phyloP scores from a whole-genome alignment of 2,888 invertebrate species.

The Apodemia zela region DNA sequence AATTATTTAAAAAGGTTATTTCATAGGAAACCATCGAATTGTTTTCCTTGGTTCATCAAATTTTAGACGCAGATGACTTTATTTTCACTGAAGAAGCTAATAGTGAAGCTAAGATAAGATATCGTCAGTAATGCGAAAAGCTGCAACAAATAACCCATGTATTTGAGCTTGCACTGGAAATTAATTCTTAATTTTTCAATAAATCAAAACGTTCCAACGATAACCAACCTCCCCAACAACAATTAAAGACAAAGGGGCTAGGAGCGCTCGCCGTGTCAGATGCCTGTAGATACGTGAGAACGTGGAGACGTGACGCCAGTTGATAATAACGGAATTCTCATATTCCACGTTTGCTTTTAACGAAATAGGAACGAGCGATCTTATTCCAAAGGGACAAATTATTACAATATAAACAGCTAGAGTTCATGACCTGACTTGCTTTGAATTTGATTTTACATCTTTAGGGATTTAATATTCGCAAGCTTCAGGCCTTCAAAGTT shows the following conservation, averaged over 20 bases:
- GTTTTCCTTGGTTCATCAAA: too few species aligned
- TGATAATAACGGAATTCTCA: conserved; percentile 8
- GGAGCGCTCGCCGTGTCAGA: neutral
- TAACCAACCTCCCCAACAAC: conserved; percentile 3
- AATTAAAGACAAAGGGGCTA: conserved; percentile 10
- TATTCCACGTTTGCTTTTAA: conserved; percentile 5
- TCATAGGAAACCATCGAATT: too few species aligned
- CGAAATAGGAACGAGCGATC: neutral
- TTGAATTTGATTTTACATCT: neutral
- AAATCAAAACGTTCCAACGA: conserved; percentile 2
- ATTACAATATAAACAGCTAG: neutral
- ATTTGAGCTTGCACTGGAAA: neutral
- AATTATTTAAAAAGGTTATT: too few species aligned
- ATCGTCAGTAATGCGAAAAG: too few species aligned
- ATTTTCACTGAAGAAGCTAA: too few species aligned
- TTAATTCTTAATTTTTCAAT: neutral
- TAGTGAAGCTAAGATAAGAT: too few species aligned
- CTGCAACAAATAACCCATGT: too few species aligned
- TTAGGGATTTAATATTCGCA: too few species aligned
- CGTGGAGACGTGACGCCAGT: conserved; percentile 3
- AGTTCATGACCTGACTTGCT: neutral
- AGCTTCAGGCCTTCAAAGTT: too few species aligned
- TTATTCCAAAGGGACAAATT: neutral
- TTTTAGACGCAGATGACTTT: too few species aligned
- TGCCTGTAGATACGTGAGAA: conserved; percentile 2